Conservation (phyloP, 1,140 invertebrate genomes). For the Aphelinus atriplicis region DNA sequence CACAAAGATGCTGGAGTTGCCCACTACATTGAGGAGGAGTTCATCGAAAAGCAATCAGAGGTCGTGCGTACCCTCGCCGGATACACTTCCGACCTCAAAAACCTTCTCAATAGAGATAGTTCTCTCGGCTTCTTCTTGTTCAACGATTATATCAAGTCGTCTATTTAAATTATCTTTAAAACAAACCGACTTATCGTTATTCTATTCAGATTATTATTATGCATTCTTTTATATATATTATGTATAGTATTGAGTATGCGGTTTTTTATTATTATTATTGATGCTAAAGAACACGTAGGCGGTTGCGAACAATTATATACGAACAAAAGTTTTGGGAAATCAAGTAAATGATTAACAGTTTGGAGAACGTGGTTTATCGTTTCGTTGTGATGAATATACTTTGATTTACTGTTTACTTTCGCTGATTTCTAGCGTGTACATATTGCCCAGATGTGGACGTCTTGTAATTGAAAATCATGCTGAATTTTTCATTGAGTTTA, state of each 20-base stretch:
- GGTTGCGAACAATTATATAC: conserved; percentile 15
- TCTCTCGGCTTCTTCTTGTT: conserved; percentile 77
- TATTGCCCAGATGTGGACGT: not conserved
- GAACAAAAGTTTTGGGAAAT: not conserved
- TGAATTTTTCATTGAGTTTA: not conserved
- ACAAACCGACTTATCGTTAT: not conserved
- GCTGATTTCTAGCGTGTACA: not conserved
- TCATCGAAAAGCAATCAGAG: conserved; percentile 75
- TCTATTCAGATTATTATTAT: not conserved
- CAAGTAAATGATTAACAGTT: not conserved
- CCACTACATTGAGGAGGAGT: conserved; percentile 79
- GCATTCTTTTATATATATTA: conserved; percentile 1
- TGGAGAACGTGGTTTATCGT: conserved; percentile 2
- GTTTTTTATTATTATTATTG: not conserved
- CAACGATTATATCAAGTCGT: conserved; percentile 80
- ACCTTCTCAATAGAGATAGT: conserved; percentile 71
- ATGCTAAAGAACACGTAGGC: not conserved
- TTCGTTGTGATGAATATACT: not conserved
- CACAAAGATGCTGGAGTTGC: conserved; percentile 65
- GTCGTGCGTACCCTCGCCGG: conserved; percentile 76
- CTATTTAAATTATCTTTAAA: conserved; percentile 45
- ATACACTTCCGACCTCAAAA: conserved; percentile 76
- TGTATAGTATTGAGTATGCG: conserved; percentile 13
- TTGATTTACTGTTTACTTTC: conserved; percentile 16
- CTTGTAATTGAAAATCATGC: not conserved